Percentiles rank a stretch among this genome's conserved stretches.
These are phyloP conservation scores for Epizoanthus scotinus DNA, from an alignment of 92 coral and sea anemone genomes.

Conservation along the genomic window DNA sequence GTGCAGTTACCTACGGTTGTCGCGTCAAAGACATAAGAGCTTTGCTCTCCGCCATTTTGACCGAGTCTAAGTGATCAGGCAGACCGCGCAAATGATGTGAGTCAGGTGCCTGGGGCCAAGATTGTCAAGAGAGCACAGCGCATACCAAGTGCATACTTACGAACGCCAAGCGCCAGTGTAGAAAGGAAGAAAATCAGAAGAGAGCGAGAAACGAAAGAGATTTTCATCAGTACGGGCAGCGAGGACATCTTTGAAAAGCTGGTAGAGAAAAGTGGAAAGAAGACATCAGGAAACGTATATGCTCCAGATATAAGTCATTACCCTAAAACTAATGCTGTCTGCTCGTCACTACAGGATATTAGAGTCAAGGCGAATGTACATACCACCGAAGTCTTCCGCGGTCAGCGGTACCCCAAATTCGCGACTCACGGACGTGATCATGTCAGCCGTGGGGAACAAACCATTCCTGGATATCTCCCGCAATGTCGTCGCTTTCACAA, in stretches of 20 bases:
- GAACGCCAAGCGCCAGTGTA: neutral
- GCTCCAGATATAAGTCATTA: no score
- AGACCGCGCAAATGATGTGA: neutral
- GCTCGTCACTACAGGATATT: neutral
- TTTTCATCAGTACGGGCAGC: neutral
- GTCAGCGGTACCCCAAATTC: constrained; percentile 98
- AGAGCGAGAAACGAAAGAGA: neutral
- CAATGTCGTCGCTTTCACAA: constrained; percentile 70
- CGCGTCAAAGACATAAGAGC: no score
- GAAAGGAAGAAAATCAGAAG: neutral
- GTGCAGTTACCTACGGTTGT: no score
- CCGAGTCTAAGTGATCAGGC: no score
- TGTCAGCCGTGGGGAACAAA: constrained; percentile 90
- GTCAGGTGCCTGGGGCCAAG: no score
- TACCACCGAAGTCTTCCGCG: constrained; percentile 99
- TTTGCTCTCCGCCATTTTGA: no score
- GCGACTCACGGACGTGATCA: constrained; percentile 93
- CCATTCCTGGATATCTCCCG: constrained; percentile 83
- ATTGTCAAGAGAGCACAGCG: no score
- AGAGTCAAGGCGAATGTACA: constrained; percentile 4
- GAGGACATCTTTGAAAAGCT: neutral
- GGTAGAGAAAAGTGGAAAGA: constrained; percentile 3
- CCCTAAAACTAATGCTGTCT: neutral
- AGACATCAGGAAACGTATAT: neutral
- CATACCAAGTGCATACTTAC: no score